Conservation (phyloP, 1,140 invertebrate genomes). For the Sweltsa coloradensis region DNA sequence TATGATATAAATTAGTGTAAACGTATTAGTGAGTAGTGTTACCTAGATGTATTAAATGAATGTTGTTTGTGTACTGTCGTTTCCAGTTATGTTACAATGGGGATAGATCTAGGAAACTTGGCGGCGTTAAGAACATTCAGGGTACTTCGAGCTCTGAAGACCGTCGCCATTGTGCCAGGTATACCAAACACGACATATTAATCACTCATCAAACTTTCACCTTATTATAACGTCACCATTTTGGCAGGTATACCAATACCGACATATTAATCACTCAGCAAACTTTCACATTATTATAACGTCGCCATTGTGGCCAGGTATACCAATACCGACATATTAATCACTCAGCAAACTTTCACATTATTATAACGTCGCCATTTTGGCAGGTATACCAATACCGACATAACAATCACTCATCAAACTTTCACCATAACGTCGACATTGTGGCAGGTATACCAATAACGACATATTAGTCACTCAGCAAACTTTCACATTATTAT, state of each 20-base stretch:
- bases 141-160: constrained; percentile 97
- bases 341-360: background rate
- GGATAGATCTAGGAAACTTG: constrained; percentile 95
- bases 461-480: no score
- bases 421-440: no score
- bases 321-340: constrained; percentile 24
- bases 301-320: constrained; percentile 72
- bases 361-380: background rate
- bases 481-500: constrained; percentile 96
- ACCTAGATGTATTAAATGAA: no score
- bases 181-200: constrained; percentile 29
- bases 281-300: no score
- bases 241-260: no score
- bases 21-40: background rate
- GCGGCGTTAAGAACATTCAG: constrained; percentile 97
- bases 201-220: background rate
- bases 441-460: no score
- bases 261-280: no score
- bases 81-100: constrained; percentile 97
- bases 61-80: constrained; percentile 35
- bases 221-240: background rate
- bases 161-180: constrained; percentile 99
- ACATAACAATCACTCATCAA: no score
- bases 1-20: background rate
- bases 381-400: no score